Evolutionary conservation across 2,797 vertebrate genomes (phyloP).

Genomic region (Mus minutoides): DNA sequence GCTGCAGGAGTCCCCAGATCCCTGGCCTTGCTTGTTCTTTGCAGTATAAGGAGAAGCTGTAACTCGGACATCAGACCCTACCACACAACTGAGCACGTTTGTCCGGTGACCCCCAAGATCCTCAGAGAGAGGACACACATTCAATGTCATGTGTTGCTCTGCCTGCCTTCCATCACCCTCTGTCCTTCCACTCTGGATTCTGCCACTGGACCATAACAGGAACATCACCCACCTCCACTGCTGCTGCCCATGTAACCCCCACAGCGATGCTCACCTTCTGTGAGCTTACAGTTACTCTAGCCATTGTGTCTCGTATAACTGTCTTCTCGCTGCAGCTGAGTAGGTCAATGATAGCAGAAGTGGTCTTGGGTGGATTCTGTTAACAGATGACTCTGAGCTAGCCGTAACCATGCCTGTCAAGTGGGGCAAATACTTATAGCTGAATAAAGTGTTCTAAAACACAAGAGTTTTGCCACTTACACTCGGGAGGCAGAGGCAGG

Average conservation of each 20-base stretch:
- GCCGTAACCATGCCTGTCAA: neutral
- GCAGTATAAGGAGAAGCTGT: neutral
- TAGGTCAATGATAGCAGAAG: neutral
- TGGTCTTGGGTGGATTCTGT: neutral
- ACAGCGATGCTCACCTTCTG: neutral
- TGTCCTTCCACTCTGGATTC: neutral
- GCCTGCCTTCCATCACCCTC: neutral
- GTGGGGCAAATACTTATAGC: neutral
- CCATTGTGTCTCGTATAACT: neutral
- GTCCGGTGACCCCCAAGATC: neutral
- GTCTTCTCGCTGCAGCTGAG: neutral
- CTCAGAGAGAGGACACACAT: neutral
- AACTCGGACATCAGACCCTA: neutral
- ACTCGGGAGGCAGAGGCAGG: neutral
- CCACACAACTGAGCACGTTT: neutral
- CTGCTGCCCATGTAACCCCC: neutral
- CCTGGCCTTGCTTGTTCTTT: neutral
- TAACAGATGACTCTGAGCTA: neutral
- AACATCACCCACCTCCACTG: neutral
- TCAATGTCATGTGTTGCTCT: neutral
- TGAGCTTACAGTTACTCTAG: neutral
- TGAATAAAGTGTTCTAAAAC: neutral
- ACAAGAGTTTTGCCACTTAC: neutral
- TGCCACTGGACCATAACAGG: neutral
- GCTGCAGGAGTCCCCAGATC: neutral